A percentile compares a stretch with the other conserved stretches of the same genome.
Conservation (phyloP, 2,113 vertebrate genomes). For the Petroica traversi region DNA sequence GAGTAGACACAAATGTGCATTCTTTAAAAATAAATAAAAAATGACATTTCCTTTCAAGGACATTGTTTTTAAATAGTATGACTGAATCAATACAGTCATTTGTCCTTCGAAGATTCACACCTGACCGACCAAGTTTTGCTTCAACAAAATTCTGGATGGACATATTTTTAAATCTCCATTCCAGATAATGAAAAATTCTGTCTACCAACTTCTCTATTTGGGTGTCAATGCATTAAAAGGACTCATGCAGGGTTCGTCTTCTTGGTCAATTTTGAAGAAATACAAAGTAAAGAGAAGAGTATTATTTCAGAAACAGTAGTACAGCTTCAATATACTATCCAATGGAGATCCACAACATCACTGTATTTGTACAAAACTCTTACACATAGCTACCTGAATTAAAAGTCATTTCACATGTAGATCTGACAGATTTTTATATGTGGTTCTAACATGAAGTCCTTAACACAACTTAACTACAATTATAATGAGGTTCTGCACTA, state of each 20-base stretch:
- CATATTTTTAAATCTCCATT: not conserved
- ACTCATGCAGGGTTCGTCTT: not conserved
- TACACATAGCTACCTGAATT: not conserved
- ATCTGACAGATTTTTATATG: not conserved
- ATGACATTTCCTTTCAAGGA: not conserved
- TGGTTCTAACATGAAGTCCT: rapidly evolving
- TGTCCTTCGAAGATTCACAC: not conserved
- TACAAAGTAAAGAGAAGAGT: not conserved
- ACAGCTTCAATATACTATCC: not conserved
- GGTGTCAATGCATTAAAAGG: not conserved
- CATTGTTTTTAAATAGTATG: not conserved
- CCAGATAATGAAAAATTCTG: not conserved
- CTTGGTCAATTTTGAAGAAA: not conserved
- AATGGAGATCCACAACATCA: not conserved
- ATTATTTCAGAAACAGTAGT: not conserved
- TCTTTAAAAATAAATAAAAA: not conserved
- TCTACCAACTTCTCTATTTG: not conserved
- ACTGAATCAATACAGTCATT: not conserved
- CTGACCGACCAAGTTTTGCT: not conserved
- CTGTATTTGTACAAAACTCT: not conserved
- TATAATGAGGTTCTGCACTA: not conserved
- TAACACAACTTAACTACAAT: not conserved
- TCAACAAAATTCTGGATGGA: not conserved
- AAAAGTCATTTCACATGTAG: not conserved
- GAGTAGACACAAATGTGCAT: not conserved